Conservation (phyloP, 2,888 invertebrate genomes). For the Pandemis heparana region DNA sequence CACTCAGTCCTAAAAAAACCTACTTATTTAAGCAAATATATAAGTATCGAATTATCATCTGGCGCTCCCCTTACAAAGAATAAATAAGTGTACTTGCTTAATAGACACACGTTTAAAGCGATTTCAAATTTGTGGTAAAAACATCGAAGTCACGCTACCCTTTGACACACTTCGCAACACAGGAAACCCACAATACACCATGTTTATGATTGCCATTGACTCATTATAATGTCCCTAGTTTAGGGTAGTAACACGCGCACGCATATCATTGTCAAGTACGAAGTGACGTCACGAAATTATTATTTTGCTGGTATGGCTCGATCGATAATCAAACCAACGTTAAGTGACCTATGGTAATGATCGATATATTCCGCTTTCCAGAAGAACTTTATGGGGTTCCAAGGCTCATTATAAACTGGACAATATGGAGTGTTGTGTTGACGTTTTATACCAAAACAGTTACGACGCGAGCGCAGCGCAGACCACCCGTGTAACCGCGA, state of each 20-base stretch:
- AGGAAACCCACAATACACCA: slow-evolving; percentile 47
- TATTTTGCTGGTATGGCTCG: slow-evolving; percentile 63
- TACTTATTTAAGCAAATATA: background rate
- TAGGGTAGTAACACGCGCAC: slow-evolving; percentile 67
- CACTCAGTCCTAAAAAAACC: background rate
- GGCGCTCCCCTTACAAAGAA: background rate
- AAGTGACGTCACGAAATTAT: slow-evolving; percentile 71
- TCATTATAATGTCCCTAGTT: slow-evolving; percentile 60
- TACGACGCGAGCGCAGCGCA: slow-evolving; percentile 64
- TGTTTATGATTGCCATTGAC: slow-evolving; percentile 61
- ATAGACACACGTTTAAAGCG: background rate
- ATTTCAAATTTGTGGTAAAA: slow-evolving; percentile 12
- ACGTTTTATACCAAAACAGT: slow-evolving; percentile 42
- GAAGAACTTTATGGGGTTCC: slow-evolving; percentile 46
- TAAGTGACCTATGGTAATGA: slow-evolving; percentile 59
- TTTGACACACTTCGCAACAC: slow-evolving; percentile 57
- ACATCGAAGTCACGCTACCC: slow-evolving; percentile 38
- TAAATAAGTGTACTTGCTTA: background rate
- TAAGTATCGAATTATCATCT: background rate
- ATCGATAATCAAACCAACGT: slow-evolving; percentile 66
- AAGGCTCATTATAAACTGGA: slow-evolving; percentile 58
- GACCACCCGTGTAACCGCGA: slow-evolving; percentile 72
- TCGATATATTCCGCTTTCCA: slow-evolving; percentile 50
- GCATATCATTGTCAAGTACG: slow-evolving; percentile 58
- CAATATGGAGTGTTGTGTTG: slow-evolving; percentile 41